Evolutionary conservation across 2,113 vertebrate genomes (phyloP), one percentile per base, ranked within the genome.

Genomic region (Chionis minor): DNA sequence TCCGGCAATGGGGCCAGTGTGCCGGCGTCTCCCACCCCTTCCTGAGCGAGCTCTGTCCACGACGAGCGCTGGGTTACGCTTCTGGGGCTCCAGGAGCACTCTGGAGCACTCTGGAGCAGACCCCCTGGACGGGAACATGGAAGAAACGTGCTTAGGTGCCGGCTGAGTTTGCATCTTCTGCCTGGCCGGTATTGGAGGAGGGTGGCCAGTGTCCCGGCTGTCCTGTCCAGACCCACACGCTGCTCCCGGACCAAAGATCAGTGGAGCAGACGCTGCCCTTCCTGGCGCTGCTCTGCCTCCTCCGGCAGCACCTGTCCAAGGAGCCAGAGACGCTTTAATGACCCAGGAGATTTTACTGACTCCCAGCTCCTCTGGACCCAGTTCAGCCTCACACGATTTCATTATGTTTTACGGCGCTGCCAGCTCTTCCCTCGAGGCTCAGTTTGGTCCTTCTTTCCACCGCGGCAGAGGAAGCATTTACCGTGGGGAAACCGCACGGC

Each of bases 381-480:
- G 85, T 72, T 96, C 94, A 94, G 94, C 86, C 82, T 62, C 71
- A 40, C 52, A 19, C 2, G 1, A 44, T 35, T 59, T 65, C 56
- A 5, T 86, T 35, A 24, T 0, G 4, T 61, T 74, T 42, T 32
- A 5, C 1, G 8, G 81, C 1, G 9, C 93, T 75, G 82, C 71
- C 83, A 38, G 81, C 85, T 82, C 78, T 94, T 49, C 94, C 95
- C 95, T 90, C 20, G 1, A 82, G 95, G 94, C 94, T 94, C 8
- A 0, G 13, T 85, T 91, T 81, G 94, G 72, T 73, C 90, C 81
- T 87, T 90, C 94, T 84, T 88, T n/a, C 56, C 59, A 16, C 94
- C 7, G 4, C 15, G 33, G 93, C 18, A 1, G 52, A 61, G 93
- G 96, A 93, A 94, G 75, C 20, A 2, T 35, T 86, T 15, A 32